A percentile compares a stretch with the other conserved stretches of the same genome.
phyloP scores from a whole-genome alignment of 2,113 vertebrate genomes.

The Platysternon megacephalum region DNA sequence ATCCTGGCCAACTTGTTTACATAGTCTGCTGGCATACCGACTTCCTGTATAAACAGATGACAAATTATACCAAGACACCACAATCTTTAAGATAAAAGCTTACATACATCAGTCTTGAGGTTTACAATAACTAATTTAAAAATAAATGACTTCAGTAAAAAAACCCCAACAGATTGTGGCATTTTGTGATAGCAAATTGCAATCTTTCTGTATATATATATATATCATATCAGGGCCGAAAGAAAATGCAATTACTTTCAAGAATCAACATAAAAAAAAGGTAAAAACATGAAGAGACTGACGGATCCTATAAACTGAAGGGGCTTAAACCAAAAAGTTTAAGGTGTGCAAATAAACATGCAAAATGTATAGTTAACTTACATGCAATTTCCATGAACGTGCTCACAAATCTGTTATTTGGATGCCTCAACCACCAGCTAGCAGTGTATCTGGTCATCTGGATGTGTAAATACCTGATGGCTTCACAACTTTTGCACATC shows the following conservation, averaged over 20 bases:
- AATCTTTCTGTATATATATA: background rate
- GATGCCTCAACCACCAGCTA: background rate
- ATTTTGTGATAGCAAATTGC: background rate
- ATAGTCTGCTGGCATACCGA: slow-evolving; percentile 99
- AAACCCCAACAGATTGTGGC: background rate
- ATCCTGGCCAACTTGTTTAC: slow-evolving; percentile 98
- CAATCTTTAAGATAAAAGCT: background rate
- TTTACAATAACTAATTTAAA: background rate
- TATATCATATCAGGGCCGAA: background rate
- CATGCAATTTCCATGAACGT: background rate
- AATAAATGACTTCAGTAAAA: background rate
- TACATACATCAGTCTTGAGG: background rate
- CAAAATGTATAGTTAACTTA: background rate
- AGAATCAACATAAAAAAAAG: background rate
- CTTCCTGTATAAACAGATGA: slow-evolving; percentile 86
- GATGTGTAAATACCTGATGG: background rate
- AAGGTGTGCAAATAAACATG: slow-evolving; percentile 9
- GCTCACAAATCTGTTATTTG: background rate
- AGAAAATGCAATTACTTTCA: background rate
- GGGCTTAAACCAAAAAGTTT: background rate
- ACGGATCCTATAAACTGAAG: background rate
- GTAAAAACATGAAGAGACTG: background rate
- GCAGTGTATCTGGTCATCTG: background rate
- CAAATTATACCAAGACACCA: background rate
- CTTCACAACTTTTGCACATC: background rate